Conservation (phyloP, 2,797 vertebrate species). For the Simalia tracyae region DNA sequence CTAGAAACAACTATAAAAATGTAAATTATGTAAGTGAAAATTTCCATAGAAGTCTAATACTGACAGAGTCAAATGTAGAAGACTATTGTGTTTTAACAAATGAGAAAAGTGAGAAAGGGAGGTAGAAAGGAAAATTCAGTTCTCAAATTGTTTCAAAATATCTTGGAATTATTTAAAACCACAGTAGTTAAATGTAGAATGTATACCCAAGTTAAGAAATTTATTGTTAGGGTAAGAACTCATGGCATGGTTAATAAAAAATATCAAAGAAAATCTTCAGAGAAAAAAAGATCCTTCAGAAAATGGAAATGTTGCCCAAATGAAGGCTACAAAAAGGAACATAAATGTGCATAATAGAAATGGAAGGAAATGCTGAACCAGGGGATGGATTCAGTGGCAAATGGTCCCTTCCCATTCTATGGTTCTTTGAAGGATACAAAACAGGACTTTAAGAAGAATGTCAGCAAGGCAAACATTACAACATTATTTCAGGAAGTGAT, state of each 20-base stretch:
- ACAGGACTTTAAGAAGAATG: background rate
- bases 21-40: background rate
- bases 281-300: background rate
- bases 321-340: background rate
- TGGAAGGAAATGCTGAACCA: background rate
- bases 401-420: background rate
- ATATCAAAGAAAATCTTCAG: background rate
- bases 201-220: background rate
- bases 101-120: background rate
- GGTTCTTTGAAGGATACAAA: background rate
- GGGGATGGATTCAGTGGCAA: background rate
- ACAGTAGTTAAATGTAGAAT: background rate
- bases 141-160: background rate
- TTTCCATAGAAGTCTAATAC: background rate
- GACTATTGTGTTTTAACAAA: background rate
- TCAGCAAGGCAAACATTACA: background rate
- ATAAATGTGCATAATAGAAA: background rate
- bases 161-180: background rate
- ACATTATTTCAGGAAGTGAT: background rate
- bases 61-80: background rate
- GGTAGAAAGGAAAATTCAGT: background rate
- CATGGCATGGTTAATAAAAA: background rate
- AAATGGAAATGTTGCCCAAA: background rate
- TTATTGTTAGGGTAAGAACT: background rate
- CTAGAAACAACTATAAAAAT: background rate